These are phyloP conservation scores for Chrysaora quinquecirrha DNA, from an alignment of 30 jellyfish, hydroid and myxozoan genomes.

Conservation along the genomic window DNA sequence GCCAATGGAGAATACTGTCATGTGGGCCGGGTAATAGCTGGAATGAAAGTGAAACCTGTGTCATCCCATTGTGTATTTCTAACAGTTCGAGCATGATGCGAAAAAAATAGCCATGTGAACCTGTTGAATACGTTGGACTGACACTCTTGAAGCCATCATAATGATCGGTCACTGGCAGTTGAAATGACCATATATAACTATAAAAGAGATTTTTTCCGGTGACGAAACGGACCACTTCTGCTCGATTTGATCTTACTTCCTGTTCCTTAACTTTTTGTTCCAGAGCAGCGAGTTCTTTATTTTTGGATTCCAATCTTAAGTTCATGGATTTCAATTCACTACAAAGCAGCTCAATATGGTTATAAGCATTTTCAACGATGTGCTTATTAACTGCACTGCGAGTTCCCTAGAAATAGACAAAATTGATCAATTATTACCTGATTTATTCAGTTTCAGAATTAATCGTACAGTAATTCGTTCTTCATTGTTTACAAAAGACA, in stretches of 20 bases:
- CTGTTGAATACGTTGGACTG: constrained; percentile 25
- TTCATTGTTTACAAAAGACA: too few relatives aligned
- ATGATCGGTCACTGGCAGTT: too few relatives aligned
- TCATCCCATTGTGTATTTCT: too few relatives aligned
- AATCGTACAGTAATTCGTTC: too few relatives aligned
- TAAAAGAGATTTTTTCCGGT: background rate
- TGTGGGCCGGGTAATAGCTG: constrained; percentile 40
- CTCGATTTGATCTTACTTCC: background rate
- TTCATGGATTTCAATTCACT: background rate
- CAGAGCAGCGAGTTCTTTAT: background rate
- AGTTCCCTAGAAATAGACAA: background rate
- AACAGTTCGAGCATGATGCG: constrained; percentile 4
- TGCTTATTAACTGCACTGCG: background rate
- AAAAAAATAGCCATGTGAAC: constrained; percentile 54
- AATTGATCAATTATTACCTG: too few relatives aligned
- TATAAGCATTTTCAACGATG: background rate
- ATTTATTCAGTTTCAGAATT: too few relatives aligned
- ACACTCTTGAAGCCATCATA: constrained; percentile 2
- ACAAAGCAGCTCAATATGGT: constrained; percentile 1
- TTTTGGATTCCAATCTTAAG: background rate
- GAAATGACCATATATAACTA: too few relatives aligned
- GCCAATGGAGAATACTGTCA: constrained; percentile 57
- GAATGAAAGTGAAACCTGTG: constrained; percentile 26
- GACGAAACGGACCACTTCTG: background rate
- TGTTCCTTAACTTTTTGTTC: background rate